Evolutionary conservation across 2,888 invertebrate species (phyloP).

Genomic region (Plemyria rubiginata): DNA sequence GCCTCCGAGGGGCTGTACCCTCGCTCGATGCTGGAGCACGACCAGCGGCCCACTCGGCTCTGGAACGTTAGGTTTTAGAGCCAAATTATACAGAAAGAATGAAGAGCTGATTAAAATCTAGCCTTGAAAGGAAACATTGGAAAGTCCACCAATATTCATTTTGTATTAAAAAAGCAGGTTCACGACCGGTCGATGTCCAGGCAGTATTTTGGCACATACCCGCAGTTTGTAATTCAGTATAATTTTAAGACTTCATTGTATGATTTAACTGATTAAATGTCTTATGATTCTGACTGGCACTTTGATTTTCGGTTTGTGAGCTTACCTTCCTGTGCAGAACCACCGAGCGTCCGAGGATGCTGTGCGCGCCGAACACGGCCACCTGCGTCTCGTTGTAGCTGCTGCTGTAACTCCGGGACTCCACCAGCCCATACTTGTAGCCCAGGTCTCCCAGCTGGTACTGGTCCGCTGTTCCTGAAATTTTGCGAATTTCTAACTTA

Average conservation of each 20-base stretch:
- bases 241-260: no score
- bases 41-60: constrained; percentile 88
- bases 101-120: not conserved
- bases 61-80: constrained; percentile 40
- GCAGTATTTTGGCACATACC: no score
- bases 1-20: constrained; percentile 95
- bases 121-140: no score
- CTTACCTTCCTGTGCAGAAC: constrained; percentile 90
- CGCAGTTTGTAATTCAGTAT: no score
- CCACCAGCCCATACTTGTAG: constrained; percentile 92
- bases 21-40: constrained; percentile 93
- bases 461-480: constrained; percentile 91
- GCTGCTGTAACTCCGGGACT: constrained; percentile 83
- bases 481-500: not conserved
- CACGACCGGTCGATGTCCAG: no score
- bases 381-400: constrained; percentile 92
- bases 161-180: no score
- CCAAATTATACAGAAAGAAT: not conserved
- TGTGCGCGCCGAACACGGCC: constrained; percentile 91
- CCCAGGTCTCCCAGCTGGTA: constrained; percentile 95
- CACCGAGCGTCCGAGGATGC: constrained; percentile 93
- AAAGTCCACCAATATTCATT: no score
- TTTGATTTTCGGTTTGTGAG: no score
- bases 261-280: no score
- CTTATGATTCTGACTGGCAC: no score